A percentile compares a stretch with the other conserved stretches of the same genome.
Evolutionary conservation across 2,113 vertebrate species (phyloP).

Genomic region (Varanus komodoensis): DNA sequence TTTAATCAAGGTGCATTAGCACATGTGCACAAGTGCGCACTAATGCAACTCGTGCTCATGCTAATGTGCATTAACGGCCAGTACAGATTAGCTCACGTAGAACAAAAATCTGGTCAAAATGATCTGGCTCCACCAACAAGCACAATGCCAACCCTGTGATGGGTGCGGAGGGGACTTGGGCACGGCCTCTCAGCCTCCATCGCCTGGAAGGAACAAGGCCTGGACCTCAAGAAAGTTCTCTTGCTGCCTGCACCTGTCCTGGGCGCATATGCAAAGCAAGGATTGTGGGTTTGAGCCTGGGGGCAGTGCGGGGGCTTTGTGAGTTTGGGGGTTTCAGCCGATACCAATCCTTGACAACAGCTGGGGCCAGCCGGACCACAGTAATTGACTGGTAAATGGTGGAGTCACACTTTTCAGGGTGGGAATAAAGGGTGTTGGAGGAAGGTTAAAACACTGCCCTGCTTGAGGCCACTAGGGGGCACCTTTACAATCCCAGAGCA

Average conservation of each 20-base stretch:
- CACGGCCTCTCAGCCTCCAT: too few relatives aligned
- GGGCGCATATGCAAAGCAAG: background rate
- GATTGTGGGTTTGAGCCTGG: background rate
- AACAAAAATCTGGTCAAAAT: too few relatives aligned
- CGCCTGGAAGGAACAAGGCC: too few relatives aligned
- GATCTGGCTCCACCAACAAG: too few relatives aligned
- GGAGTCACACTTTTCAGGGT: fast-evolving
- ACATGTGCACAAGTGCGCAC: too few relatives aligned
- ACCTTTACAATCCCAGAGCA: background rate
- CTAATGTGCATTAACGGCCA: too few relatives aligned
- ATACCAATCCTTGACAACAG: background rate
- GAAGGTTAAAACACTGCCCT: fast-evolving
- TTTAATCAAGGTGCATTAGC: too few relatives aligned
- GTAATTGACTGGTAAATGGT: conserved; percentile 8
- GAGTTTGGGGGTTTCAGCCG: background rate
- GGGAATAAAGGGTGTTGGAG: background rate
- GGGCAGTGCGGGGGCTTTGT: background rate
- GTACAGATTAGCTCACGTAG: too few relatives aligned
- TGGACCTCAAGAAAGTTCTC: background rate
- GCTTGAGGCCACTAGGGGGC: conserved; percentile 23
- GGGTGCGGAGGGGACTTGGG: background rate
- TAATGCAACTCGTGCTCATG: too few relatives aligned
- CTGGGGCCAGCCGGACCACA: background rate
- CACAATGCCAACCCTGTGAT: too few relatives aligned
- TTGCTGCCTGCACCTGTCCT: background rate